Evolutionary conservation across 1,140 invertebrate species (phyloP), one percentile per base, ranked within the genome.

Genomic region (Pteromalus puparum): DNA sequence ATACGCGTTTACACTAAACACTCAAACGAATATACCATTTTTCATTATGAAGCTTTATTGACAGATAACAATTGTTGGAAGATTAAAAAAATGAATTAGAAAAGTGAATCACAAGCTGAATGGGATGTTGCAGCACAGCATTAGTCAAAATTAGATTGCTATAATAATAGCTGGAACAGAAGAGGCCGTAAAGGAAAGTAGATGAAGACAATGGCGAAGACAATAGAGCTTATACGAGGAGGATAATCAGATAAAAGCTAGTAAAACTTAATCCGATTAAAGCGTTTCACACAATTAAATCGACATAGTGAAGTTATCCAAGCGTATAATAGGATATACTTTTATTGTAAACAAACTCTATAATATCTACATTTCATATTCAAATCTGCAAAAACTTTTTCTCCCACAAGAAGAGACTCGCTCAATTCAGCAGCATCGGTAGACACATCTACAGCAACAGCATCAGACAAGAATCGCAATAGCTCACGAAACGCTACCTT

Each of bases 211-310:
- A 85, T 77, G 65, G 79, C 34, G 5, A n/a, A 70, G 83, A 84
- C 83, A 84, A 84, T 84, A 26, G 83, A 46, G 70, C 24, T 72
- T 26, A 48, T 72, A n/a, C 34, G 61, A n/a, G 46, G 42, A 77
- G 72, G 38, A 70, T 85, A 85, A 85, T 85, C 74, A 70, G 80
- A 85, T 85, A 81, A 53, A 74, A 76, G 6, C 38, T 9, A 61
- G 73, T 78, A 74, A 81, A 85, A 82, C 34, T 70, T 82, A 81
- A 85, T 82, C 84, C 79, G 77, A 85, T 85, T 46, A 81, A 85
- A 53, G 42, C 79, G 65, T 85, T 78, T 78, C 70, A 24, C 70
- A 34, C 84, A 78, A 78, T 82, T 80, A 81, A 85, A 70, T 85
- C 30, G 42, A 26, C 70, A 65, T 26, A 76, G 81, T 85, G 21